A percentile compares a stretch with the other conserved stretches of the same genome.
Evolutionary conservation across 2,888 invertebrate species (phyloP).

Genomic region (Papilio gigon): DNA sequence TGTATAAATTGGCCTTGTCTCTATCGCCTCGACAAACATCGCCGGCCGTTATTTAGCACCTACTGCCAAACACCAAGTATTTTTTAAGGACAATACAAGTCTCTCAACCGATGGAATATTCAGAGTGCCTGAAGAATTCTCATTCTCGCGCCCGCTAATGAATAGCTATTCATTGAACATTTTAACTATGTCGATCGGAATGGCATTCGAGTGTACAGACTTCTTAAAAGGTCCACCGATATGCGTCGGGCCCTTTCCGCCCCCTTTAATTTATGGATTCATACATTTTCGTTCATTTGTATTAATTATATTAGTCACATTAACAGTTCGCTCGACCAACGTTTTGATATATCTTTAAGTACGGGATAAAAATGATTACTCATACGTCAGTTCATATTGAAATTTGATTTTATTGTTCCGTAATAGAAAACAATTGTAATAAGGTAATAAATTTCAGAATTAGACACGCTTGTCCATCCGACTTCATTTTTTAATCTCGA

Average conservation of each 20-base stretch:
- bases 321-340: slow-evolving; percentile 66
- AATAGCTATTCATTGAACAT: slow-evolving; percentile 81
- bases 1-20: slow-evolving; percentile 53
- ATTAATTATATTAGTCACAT: slow-evolving; percentile 72
- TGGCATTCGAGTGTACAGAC: slow-evolving; percentile 81
- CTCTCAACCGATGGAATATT: slow-evolving; percentile 75
- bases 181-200: slow-evolving; percentile 81
- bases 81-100: slow-evolving; percentile 81
- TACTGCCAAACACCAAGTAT: slow-evolving; percentile 64
- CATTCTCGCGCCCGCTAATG: slow-evolving; percentile 82
- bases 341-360: slow-evolving; percentile 51
- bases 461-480: slow-evolving; percentile 66
- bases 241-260: slow-evolving; percentile 79
- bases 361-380: slow-evolving; percentile 60
- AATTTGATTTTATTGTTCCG: slow-evolving; percentile 62
- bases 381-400: slow-evolving; percentile 44
- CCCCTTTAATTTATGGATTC: slow-evolving; percentile 77
- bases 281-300: slow-evolving; percentile 71
- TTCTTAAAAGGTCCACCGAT: slow-evolving; percentile 80
- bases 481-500: slow-evolving; percentile 48
- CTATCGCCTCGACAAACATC: slow-evolving; percentile 60
- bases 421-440: slow-evolving; percentile 72
- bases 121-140: slow-evolving; percentile 80
- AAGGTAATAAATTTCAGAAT: slow-evolving; percentile 65
- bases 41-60: slow-evolving; percentile 75